Conservation (phyloP, 2,888 invertebrate genomes). For the Ferrisia virgata region DNA sequence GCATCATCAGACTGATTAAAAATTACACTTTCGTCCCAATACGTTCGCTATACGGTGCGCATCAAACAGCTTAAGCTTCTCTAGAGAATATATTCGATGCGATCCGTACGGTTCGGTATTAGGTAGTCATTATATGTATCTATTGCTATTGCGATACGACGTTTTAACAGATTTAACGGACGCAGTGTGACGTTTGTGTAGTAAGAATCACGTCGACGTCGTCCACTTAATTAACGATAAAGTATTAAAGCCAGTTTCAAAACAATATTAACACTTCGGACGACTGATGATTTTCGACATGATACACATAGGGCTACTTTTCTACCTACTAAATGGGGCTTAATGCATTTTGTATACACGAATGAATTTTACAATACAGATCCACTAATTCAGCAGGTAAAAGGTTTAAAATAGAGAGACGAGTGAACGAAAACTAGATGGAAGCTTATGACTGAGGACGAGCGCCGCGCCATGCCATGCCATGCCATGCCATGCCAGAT, state of each 20-base stretch:
- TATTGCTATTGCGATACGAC: neutral
- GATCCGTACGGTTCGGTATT: neutral
- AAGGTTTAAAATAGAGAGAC: neutral
- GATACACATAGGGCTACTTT: neutral
- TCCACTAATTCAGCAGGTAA: neutral
- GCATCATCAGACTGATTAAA: neutral
- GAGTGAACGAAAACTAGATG: neutral
- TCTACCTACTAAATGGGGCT: neutral
- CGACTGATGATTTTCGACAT: neutral
- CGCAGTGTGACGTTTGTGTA: neutral
- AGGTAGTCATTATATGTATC: neutral
- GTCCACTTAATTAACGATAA: conserved; percentile 8
- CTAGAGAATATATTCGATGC: neutral
- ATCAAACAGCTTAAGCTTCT: neutral
- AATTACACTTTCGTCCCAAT: neutral
- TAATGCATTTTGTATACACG: neutral
- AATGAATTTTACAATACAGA: neutral
- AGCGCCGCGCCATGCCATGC: too few species aligned
- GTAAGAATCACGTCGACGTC: conserved; percentile 11
- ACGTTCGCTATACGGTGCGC: neutral
- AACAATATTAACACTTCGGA: neutral
- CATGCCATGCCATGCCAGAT: too few species aligned
- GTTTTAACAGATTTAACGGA: conserved; percentile 20
- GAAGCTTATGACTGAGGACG: neutral
- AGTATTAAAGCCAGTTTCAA: conserved; percentile 18